These are phyloP conservation scores for Colistium nudipinnis DNA, from an alignment of 2,113 vertebrate genomes.

Conservation along the genomic window DNA sequence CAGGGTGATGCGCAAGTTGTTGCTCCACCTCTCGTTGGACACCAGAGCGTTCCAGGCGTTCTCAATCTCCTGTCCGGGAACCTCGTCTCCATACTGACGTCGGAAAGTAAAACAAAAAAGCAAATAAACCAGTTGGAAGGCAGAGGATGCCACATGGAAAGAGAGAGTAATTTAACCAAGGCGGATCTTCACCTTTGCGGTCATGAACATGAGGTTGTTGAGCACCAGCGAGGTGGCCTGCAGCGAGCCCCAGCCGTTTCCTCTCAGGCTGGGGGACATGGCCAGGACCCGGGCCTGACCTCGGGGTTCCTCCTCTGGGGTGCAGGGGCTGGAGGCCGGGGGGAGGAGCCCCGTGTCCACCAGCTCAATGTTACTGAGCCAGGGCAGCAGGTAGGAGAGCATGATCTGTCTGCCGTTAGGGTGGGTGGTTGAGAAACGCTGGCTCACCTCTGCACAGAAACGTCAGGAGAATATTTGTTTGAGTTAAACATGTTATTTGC, in stretches of 20 bases:
- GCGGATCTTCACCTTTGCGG: slow-evolving; percentile 87
- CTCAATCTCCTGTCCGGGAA: slow-evolving; percentile 95
- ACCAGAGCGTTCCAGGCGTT: slow-evolving; percentile 97
- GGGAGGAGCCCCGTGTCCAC: slow-evolving; percentile 94
- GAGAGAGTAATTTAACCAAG: background rate
- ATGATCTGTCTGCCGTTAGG: slow-evolving; percentile 97
- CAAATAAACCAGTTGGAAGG: background rate
- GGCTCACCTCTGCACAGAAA: slow-evolving; percentile 89
- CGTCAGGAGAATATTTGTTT: background rate
- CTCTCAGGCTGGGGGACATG: slow-evolving; percentile 85
- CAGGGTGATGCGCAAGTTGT: slow-evolving; percentile 92
- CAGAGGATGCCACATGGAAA: background rate
- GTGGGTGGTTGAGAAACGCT: slow-evolving; percentile 95
- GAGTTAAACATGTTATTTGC: too few relatives aligned
- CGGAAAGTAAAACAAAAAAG: slow-evolving; percentile 4
- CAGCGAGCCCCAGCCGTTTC: slow-evolving; percentile 96
- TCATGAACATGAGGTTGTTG: slow-evolving; percentile 99
- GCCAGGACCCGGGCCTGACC: slow-evolving; percentile 83
- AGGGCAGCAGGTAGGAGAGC: slow-evolving; percentile 96
- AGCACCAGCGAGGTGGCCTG: slow-evolving; percentile 96
- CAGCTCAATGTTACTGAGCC: slow-evolving; percentile 97
- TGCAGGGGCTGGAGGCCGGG: slow-evolving; percentile 92
- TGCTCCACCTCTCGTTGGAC: slow-evolving; percentile 97
- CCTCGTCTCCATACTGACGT: slow-evolving; percentile 94
- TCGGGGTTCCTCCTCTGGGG: slow-evolving; percentile 89